Conservation (phyloP, 2,888 invertebrate genomes). For the Harpagoxenus sublaevis region DNA sequence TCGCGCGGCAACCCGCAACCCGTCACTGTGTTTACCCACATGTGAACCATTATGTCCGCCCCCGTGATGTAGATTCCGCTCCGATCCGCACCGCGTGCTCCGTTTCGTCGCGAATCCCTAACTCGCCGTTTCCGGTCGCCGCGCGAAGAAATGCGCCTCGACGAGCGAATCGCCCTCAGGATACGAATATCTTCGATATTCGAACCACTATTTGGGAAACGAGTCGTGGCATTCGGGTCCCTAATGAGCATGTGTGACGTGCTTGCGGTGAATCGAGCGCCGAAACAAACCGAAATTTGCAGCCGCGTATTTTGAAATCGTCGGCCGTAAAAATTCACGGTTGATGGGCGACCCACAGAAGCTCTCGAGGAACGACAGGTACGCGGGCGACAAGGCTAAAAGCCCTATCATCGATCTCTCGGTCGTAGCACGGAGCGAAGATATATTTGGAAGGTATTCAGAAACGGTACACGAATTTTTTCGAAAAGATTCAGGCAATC, state of each 20-base stretch:
- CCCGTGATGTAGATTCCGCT: constrained; percentile 82
- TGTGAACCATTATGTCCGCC: constrained; percentile 86
- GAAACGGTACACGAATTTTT: background rate
- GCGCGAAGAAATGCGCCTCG: constrained; percentile 55
- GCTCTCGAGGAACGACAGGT: constrained; percentile 5
- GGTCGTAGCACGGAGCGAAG: background rate
- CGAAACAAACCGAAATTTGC: constrained; percentile 2
- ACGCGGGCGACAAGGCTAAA: constrained; percentile 3
- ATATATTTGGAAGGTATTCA: constrained; percentile 11
- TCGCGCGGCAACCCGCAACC: constrained; percentile 85
- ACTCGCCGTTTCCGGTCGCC: constrained; percentile 67
- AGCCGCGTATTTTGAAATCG: constrained; percentile 10
- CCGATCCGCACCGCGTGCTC: constrained; percentile 56
- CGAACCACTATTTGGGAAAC: constrained; percentile 8
- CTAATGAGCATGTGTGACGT: background rate
- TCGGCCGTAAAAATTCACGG: constrained; percentile 16
- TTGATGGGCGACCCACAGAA: background rate
- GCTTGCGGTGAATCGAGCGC: background rate
- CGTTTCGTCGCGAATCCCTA: constrained; percentile 66
- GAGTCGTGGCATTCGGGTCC: background rate
- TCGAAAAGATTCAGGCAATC: background rate
- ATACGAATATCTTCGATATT: background rate
- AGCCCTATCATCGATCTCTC: constrained; percentile 26
- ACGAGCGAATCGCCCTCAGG: background rate
- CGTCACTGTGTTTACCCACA: constrained; percentile 86